Evolutionary conservation across 2,113 vertebrate species (phyloP).

Genomic region (Chauna torquata): DNA sequence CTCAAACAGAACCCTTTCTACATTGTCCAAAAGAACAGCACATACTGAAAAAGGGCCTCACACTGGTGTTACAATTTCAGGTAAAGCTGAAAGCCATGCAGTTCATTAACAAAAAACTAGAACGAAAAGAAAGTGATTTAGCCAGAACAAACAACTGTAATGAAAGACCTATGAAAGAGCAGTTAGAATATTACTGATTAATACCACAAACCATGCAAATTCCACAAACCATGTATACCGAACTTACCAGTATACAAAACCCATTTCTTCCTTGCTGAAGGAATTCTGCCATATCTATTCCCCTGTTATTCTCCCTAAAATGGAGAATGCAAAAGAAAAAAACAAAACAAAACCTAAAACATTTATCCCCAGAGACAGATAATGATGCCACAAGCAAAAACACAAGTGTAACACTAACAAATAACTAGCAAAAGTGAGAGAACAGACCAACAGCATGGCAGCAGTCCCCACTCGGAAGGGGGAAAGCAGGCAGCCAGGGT

Average conservation of each 20-base stretch:
- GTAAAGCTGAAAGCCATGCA: neutral
- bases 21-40: neutral
- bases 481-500: neutral
- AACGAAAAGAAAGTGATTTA: neutral
- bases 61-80: neutral
- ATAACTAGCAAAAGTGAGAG: neutral
- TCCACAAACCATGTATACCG: neutral
- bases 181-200: neutral
- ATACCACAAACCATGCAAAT: neutral
- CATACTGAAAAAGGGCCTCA: neutral
- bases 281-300: neutral
- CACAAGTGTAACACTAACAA: accelerated
- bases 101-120: neutral
- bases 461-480: neutral
- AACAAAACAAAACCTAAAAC: neutral
- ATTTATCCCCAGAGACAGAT: neutral
- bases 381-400: neutral
- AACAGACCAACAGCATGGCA: neutral
- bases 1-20: neutral
- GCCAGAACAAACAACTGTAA: neutral
- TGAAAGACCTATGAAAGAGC: neutral
- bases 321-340: neutral
- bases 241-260: neutral
- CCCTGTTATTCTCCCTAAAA: neutral
- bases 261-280: neutral